Percentiles rank a stretch among this genome's conserved stretches.
These are phyloP conservation scores for Battus philenor DNA, from an alignment of 1,140 invertebrate species.

Conservation along the genomic window DNA sequence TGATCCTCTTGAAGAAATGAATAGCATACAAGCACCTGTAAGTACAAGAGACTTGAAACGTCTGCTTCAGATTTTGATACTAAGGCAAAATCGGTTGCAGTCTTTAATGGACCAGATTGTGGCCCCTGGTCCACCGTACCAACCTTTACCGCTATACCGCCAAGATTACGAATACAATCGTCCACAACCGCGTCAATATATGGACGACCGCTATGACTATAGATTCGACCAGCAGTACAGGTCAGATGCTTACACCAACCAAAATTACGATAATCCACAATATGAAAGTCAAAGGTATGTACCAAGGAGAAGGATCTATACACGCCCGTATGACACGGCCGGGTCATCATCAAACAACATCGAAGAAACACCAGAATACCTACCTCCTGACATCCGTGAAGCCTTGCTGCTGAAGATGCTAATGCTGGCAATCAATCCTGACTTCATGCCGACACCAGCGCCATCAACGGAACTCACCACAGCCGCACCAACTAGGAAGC, in stretches of 20 bases:
- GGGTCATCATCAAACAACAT: constrained; percentile 69
- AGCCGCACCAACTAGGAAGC: constrained; percentile 63
- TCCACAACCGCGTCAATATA: constrained; percentile 39
- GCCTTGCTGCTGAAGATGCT: constrained; percentile 82
- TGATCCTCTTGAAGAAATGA: constrained; percentile 51
- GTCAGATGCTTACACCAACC: constrained; percentile 58
- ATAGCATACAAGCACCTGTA: constrained; percentile 70
- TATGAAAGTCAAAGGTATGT: constrained; percentile 69
- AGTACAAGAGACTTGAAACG: constrained; percentile 78
- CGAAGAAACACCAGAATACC: constrained; percentile 78
- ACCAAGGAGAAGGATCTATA: constrained; percentile 60
- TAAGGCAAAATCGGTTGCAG: constrained; percentile 76
- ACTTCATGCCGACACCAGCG: constrained; percentile 68
- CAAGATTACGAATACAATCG: constrained; percentile 44
- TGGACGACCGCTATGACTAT: constrained; percentile 56
- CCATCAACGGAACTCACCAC: constrained; percentile 58
- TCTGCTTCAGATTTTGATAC: constrained; percentile 76
- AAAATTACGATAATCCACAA: constrained; percentile 58
- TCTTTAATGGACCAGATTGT: constrained; percentile 70
- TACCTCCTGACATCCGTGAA: constrained; percentile 81
- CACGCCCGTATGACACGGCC: constrained; percentile 59
- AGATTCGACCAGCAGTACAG: constrained; percentile 52
- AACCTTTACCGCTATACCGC: constrained; percentile 39
- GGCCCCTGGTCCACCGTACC: constrained; percentile 46
- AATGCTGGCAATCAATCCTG: constrained; percentile 81